A percentile compares a stretch with the other conserved stretches of the same genome.
Evolutionary conservation across 2,797 vertebrate species (phyloP).

Genomic region (Clarias platycephalus): DNA sequence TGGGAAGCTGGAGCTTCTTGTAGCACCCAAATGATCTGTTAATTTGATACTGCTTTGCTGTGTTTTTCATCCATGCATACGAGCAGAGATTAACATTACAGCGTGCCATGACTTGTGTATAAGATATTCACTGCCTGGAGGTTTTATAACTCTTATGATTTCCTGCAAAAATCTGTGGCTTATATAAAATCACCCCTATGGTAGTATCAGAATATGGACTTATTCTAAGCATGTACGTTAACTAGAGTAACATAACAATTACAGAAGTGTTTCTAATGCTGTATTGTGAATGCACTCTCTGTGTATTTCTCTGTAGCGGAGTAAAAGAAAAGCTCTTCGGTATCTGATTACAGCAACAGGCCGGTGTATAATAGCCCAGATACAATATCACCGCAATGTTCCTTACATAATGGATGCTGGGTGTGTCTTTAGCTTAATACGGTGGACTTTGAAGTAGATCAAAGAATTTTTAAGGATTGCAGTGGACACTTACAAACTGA

Average conservation of each 20-base stretch:
- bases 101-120: constrained; percentile 26
- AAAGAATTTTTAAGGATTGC: constrained; percentile 6
- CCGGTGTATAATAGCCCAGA: constrained; percentile 33
- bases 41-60: constrained; percentile 1
- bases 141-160: constrained; percentile 10
- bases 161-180: constrained; percentile 4
- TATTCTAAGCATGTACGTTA: background rate
- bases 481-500: background rate
- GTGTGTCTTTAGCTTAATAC: constrained; percentile 26
- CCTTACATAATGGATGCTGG: constrained; percentile 29
- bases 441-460: constrained; percentile 26
- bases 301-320: background rate
- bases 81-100: constrained; percentile 18
- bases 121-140: constrained; percentile 21
- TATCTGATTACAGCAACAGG: background rate
- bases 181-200: background rate
- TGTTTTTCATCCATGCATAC: constrained; percentile 20
- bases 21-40: constrained; percentile 1
- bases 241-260: background rate
- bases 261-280: background rate
- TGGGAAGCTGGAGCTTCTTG: background rate
- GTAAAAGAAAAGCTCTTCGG: background rate
- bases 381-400: constrained; percentile 23
- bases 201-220: background rate
- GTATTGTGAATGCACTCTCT: background rate